Evolutionary conservation across 2,797 vertebrate genomes (phyloP), one percentile per base, ranked within the genome.

Genomic region (Hippopotamyrus pictus): DNA sequence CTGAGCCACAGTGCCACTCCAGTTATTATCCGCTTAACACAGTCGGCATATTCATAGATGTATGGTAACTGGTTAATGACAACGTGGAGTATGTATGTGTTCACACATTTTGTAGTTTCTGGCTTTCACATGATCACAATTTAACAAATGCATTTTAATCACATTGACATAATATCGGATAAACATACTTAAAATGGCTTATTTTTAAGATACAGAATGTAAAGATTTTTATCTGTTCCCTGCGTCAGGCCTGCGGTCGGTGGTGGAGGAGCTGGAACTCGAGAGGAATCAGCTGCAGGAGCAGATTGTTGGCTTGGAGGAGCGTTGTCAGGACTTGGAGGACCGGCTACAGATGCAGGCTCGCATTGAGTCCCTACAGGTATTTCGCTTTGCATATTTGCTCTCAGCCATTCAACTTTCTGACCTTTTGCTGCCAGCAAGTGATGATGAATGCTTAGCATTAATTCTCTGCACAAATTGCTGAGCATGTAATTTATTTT

Each of bases 271-370:
- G 90, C 90, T 98, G 93, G 97, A 98, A 95, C 92, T 97, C 89
- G 98, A 98, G 89, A 95, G 98, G 91, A 98, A 98, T 94, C 97
- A 97, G 14, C 94, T 98, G 51, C 98, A 98, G 95, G 97, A 98
- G 91, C 97, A 98, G 94, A 98, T 98, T 37, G 92, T 97, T 86
- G 95, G 93, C 5, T 93, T 98, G 88, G 98, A 98, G 91, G 97
- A 97, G 88, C 96, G 95, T 82, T 98, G 97, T 90, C 96, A 97
- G 76, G 96, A 97, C 76, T 93, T 98, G 90, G 97, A 97, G 93
- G 97, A 98, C 44, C 95, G 97, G 14, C 90, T 96, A 86, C 97
- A 98, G 93, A 96, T 98, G 88, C 97, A 98, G 92, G 94, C 96
- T 12, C 97, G 97, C 90, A 96, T 98, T 5, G 97, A 98, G 90